Base-by-base conservation (phyloP, 2,888 invertebrate species). In the Argynnis bischoffii region DNA sequence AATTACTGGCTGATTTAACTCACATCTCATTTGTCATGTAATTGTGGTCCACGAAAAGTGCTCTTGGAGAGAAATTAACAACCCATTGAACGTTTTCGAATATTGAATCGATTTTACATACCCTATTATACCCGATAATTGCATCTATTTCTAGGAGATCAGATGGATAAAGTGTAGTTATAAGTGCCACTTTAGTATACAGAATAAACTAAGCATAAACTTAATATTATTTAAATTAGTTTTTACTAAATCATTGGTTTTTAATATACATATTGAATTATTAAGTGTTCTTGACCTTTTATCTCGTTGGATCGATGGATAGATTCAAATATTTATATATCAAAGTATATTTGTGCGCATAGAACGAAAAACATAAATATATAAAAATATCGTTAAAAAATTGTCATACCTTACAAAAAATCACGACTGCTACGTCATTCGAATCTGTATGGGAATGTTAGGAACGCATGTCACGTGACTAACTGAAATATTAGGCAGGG, bases 11-110 rank as follows among this genome's bases (percentile, higher is more conserved):
- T 31, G 63, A 67, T 64, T 70, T 59, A 55, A 63, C 54, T 66
- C 69, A 66, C 63, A 61, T 70, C 70, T 64, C 70, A 66, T 69
- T 70, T 69, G 61, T 61, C 78, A 78, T 80, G 83, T 80, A 83
- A 81, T 78, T 74, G 69, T 70, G 69, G 72, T 76, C 74, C 76
- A 76, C 79, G 79, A 78, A 79, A 82, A 84, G 81, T 77, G 82
- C 80, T 77, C 82, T 83, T 79, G 77, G 79, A 76, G 75, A 72
- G 75, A 76, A 74, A 75, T 69, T 66, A 69, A 66, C 66, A 54
- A 59, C 50, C 51, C 47, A 69, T 69, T 69, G 60, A 69, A 47
- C 41, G 63, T 50, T 66, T 63, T 51, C 57, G 50, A 41, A 59
- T 63, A 66, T 69, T 64, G n/a, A 66, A 63, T 69, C 55, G 55